Base-by-base conservation (phyloP, 2,113 vertebrate genomes). In the Ginglymostoma cirratum region DNA sequence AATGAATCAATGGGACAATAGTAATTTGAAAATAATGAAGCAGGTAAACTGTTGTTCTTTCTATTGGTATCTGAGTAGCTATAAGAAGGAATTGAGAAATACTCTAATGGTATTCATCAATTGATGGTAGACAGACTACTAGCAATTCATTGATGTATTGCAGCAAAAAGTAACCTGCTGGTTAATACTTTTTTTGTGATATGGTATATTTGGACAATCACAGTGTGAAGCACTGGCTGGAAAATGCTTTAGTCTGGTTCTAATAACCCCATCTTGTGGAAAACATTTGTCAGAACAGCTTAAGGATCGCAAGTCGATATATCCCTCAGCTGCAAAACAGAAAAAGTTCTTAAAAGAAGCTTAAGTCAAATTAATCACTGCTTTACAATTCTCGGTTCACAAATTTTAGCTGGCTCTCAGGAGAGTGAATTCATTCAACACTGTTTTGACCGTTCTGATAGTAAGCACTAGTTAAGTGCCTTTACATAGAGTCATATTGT, bases 231-330 rank as follows among this genome's bases (percentile, higher is more conserved):
- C n/a, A 42, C 17, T 55, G 8, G 27, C 38, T 42, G 42, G 42
- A 48, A 72, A 14, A 70, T 67, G 67, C 66, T 30, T 70, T 5
- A 5, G 23, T 95, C 23, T 95, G 67, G 21, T 95, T 76, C 94
- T 34, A 34, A 95, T 95, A 95, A 95, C 94, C 69, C 94, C 94
- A 95, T 95, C 94, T 95, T 72, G 94, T 95, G 94, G 94, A 95
- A 76, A 45, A 30, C 76, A 70, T 15, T 76, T 27, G 94, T 95
- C 69, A 95, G 94, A 95, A 95, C 94, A 95, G 42, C 14, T 48
- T 48, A 24, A 72, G 27, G 45, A 72, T 76, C 67, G 2, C 42
- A 42, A 95, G 27, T 34, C 42, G 17, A 15, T 52, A n/a, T 42
- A 70, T 48, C 27, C 38, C 65, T 70, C 5, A 21, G 89, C 15